Evolutionary conservation across 2,888 invertebrate genomes (phyloP), one percentile per base, ranked within the genome.

Genomic region (Malthinus seriepunctatus): DNA sequence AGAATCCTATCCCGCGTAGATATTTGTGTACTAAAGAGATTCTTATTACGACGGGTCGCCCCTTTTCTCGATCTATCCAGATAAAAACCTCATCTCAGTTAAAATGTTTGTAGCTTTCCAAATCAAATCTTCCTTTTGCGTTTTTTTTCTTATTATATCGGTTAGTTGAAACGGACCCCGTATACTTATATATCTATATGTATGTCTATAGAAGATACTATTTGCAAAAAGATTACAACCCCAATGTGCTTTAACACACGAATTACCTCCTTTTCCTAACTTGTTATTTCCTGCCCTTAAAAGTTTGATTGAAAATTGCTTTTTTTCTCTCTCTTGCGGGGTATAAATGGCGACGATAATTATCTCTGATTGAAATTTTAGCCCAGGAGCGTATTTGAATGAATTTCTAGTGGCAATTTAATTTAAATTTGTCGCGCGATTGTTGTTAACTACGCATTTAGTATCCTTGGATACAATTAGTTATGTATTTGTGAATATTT

Each of bases 11-110:
- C 67, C 68, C 65, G 67, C 67, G 66, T 68, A 66, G 71, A 71
- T 72, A 71, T 73, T 72, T 73, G 72, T 73, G 72, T 73, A 71
- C 69, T 72, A 72, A 72, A 67, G 70, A 71, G 71, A 72, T 71
- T 70, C 71, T 69, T 71, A 72, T 73, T 72, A 71, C 69, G 23
- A 23, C 23, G 66, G 71, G 67, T 69, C 67, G 65, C 63, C 67
- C 67, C 67, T 48, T 23, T 23, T 23, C 57, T 60, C 64, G 66
- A 65, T 65, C 63, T 58, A 46, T 53, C 48, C 51, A 70, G 73
- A 73, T 73, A 74, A 73, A 72, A 72, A 73, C 70, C 72, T 72
- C 70, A 72, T 74, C 68, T 69, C 67, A 71, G 71, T 71, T 71
- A 70, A 71, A 69, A 69, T 65, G 70, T 67, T 69, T 71, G 67